A percentile compares a stretch with the other conserved stretches of the same genome.
These are phyloP conservation scores for Euwallacea fornicatus DNA, from an alignment of 1,140 invertebrate genomes.

Conservation along the genomic window DNA sequence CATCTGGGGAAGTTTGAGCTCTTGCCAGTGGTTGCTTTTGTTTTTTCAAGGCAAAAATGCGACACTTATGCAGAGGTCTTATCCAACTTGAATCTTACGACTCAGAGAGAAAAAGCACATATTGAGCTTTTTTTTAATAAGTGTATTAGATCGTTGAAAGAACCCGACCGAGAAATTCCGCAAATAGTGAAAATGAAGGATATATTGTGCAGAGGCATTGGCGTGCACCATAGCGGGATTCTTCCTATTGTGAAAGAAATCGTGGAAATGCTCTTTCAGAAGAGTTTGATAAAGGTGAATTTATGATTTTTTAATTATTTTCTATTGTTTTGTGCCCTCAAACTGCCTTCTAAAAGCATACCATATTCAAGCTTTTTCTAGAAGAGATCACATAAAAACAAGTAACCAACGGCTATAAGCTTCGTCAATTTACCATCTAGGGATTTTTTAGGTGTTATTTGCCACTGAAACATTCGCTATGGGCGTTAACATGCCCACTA, in stretches of 20 bases:
- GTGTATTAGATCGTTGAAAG: constrained; percentile 76
- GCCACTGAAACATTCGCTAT: constrained; percentile 99
- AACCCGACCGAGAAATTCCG: constrained; percentile 82
- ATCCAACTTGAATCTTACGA: constrained; percentile 79
- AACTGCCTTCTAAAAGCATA: too few species aligned
- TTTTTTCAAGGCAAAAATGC: constrained; percentile 83
- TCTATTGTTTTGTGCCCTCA: too few species aligned
- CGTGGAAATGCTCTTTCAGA: constrained; percentile 95
- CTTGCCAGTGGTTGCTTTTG: constrained; percentile 92
- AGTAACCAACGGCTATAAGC: too few species aligned
- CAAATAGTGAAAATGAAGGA: constrained; percentile 82
- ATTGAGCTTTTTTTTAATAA: constrained; percentile 84
- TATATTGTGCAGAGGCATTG: constrained; percentile 86
- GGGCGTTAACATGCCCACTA: constrained; percentile 98
- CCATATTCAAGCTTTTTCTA: too few species aligned
- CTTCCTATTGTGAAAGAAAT: constrained; percentile 97
- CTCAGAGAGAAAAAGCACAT: constrained; percentile 75
- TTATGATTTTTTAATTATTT: too few species aligned
- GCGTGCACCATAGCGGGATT: constrained; percentile 97
- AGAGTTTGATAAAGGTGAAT: constrained; percentile 78
- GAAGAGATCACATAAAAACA: too few species aligned
- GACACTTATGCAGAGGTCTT: constrained; percentile 77
- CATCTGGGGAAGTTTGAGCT: constrained; percentile 78
- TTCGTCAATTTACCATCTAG: not conserved
- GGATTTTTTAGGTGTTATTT: constrained; percentile 72